Evolutionary conservation across 1,140 invertebrate genomes (phyloP).

Genomic region (Sitodiplosis mosellana): DNA sequence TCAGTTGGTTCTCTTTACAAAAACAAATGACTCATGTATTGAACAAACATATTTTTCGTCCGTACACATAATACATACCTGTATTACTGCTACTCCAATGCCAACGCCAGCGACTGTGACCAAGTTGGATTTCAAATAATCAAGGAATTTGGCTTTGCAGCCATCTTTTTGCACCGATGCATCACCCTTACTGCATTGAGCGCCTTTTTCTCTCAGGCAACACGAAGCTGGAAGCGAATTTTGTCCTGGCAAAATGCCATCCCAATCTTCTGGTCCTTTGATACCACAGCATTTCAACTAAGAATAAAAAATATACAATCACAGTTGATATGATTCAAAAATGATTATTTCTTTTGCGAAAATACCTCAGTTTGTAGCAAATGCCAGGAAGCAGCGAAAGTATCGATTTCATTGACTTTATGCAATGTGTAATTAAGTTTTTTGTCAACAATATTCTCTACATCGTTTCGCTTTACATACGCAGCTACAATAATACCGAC

Average conservation of each 20-base stretch:
- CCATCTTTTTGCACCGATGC: slow-evolving; percentile 18
- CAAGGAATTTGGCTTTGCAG: slow-evolving; percentile 38
- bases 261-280: slow-evolving; percentile 38
- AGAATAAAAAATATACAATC: slow-evolving; percentile 3
- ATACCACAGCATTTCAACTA: slow-evolving; percentile 61
- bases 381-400: slow-evolving; percentile 37
- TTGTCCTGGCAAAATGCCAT: slow-evolving; percentile 30
- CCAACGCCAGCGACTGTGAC: slow-evolving; percentile 52
- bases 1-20: too few relatives aligned
- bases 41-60: too few relatives aligned
- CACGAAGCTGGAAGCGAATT: too few relatives aligned
- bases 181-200: slow-evolving; percentile 11
- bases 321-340: not conserved
- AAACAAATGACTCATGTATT: too few relatives aligned
- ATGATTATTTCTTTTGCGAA: not conserved
- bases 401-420: slow-evolving; percentile 24
- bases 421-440: slow-evolving; percentile 32
- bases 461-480: too few relatives aligned
- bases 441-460: too few relatives aligned
- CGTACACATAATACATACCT: slow-evolving; percentile 33
- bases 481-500: slow-evolving; percentile 26
- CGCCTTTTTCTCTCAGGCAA: slow-evolving; percentile 30
- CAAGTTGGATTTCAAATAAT: slow-evolving; percentile 44
- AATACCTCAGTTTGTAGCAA: slow-evolving; percentile 37
- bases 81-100: slow-evolving; percentile 51